Base-by-base conservation (phyloP, 2,888 invertebrate genomes). In the Heliconius ethilla region DNA sequence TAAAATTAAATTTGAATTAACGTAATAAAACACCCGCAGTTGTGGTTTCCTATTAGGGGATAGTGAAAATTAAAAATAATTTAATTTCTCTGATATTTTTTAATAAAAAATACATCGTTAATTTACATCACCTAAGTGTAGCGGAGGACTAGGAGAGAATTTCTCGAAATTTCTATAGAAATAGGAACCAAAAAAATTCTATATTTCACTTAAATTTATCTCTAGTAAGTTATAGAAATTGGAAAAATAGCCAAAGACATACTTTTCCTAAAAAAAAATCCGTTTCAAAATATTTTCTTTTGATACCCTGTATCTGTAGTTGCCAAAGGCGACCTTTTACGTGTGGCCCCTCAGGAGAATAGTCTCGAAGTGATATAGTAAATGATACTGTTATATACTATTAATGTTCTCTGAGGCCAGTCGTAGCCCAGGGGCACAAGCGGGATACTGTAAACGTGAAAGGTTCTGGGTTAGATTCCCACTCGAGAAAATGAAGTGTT, bases 311-410 rank as follows among this genome's bases (percentile, higher is more conserved):
- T n/a, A 45, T 70, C 45, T 18, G 27, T 27, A 27, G 70, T 45
- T 45, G 51, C 45, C 70, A 70, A 69, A 69, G 40, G 45, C 40
- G 69, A 45, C 40, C 69, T 27, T 51, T 45, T 69, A 45, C 45
- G 9, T 27, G 27, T 70, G 10, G 10, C 10, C 27, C 33, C 70
- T 27, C 45, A 25, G 27, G 69, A 40, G 69, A 25, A 40, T 69
- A 69, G 40, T 2, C 25, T 2, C 22, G 27, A 45, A 70, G 27
- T 51, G 70, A 51, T 69, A 69, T 70, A 27, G 27, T 70, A 70
- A 51, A 70, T 9, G 15, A 40, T 59, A 59, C 22, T 59, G 4
- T 59, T n/a, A n/a, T 51, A 51, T 22, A 51, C 51, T 51, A 51
- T 22, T 7, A 22, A 51, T 51, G 2, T 7, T 22, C 10, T 59